Base-by-base conservation (phyloP, 2,113 vertebrate genomes). In the Channa argus region DNA sequence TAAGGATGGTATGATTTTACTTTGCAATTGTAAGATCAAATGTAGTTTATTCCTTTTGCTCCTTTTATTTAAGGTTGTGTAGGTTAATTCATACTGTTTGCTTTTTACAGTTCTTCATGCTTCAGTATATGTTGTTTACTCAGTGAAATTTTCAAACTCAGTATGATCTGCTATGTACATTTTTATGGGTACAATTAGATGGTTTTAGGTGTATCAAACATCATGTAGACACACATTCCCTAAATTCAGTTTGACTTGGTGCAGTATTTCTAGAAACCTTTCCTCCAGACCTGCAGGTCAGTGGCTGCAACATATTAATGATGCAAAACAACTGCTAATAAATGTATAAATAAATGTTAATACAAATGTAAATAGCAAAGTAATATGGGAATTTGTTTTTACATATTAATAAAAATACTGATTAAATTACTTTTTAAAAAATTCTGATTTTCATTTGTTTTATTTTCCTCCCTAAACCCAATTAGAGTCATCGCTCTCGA, bases 401-500 rank as follows among this genome's bases (percentile, higher is more conserved):
- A 24, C 24, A 12, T 52, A 11, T 50, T 10, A 41, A 0, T 14
- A 24, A 1, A 24, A 24, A 6, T 50, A 43, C 1, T 2, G 9
- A 15, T 8, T 4, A 64, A 51, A n/a, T 53, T 41, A 4, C 39
- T 41, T 4, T 41, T 41, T 41, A 36, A 2, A 45, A 39, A 0
- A 47, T 11, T 62, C 8, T 46, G 2, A 14, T 0, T 63, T 33
- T 45, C 10, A n/a, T 5, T 52, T 39, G 2, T 8, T 54, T 68
- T 0, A 2, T 2, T 55, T 80, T 70, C 52, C 5, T 6, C 49
- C 2, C 12, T 43, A 10, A 55, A 59, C 24, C 1, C 38, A 38
- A 61, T 41, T 83, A 97, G 96, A 94, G 66, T 77, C 87, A 84
- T 37, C 93, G 70, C 49, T 93, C 80, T 64, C 84, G 89, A 39